These are phyloP conservation scores for Garrulus glandarius DNA, from an alignment of 2,797 vertebrate genomes.

Conservation along the genomic window DNA sequence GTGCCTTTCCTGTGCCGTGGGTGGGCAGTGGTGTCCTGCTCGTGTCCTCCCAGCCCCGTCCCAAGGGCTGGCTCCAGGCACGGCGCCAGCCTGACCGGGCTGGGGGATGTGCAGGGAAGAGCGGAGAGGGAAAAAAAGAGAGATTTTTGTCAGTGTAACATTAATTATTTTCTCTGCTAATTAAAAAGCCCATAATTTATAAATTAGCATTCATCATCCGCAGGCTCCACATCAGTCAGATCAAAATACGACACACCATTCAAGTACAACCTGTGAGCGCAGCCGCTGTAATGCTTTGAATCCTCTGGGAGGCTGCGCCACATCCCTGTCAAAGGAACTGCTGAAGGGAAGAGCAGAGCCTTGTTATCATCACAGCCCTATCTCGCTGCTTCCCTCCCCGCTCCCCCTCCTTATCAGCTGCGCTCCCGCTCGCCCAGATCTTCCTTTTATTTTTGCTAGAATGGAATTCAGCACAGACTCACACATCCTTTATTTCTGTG, in stretches of 20 bases:
- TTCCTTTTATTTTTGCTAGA: background rate
- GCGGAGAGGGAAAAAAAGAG: fast-evolving
- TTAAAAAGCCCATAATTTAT: background rate
- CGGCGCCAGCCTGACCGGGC: fast-evolving
- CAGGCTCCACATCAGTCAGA: background rate
- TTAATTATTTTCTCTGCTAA: background rate
- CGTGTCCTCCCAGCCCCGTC: background rate
- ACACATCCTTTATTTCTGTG: background rate
- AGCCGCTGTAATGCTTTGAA: background rate
- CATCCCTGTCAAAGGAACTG: background rate
- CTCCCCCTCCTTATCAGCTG: background rate
- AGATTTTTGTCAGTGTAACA: fast-evolving
- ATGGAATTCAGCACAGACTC: background rate
- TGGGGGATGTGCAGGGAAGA: background rate
- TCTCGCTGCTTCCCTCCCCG: background rate
- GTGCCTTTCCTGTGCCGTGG: background rate
- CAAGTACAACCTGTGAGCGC: background rate
- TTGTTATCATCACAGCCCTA: background rate
- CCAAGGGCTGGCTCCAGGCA: background rate
- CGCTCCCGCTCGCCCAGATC: background rate
- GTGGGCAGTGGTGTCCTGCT: fast-evolving
- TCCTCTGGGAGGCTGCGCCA: background rate
- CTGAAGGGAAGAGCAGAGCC: background rate
- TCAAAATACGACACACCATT: background rate
- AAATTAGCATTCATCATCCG: background rate